Evolutionary conservation across 2,888 invertebrate genomes (phyloP), one percentile per base, ranked within the genome.

Genomic region (Apeira syringaria): DNA sequence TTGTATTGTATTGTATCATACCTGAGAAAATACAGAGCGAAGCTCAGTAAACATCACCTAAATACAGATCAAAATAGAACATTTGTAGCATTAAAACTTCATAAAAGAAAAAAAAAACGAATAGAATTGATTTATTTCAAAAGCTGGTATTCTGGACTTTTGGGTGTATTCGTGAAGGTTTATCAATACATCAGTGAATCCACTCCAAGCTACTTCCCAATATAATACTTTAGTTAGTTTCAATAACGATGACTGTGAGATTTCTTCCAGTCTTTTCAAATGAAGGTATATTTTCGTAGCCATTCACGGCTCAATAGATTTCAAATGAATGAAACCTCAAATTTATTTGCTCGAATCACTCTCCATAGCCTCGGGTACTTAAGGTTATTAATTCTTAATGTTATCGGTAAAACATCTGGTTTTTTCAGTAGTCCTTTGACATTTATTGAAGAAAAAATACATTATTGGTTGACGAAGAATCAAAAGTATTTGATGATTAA

Each of bases 401-500:
- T 65, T 64, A 66, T 58, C 57, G 56, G 50, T 50, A 50, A 56
- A 54, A 56, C 55, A 55, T 56, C 61, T 61, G 53, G 56, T 54
- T 53, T 54, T 47, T 50, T 38, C 53, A 39, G 31, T 12, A 39
- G 43, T 20, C 26, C 59, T 68, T 67, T 69, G 62, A 69, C 61
- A 56, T 68, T 55, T 55, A 64, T 3, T 59, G 50, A 50, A 44
- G 41, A 38, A 40, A 15, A 54, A 50, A 53, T 47, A 55, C 61
- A 60, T 60, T 57, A 50, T 54, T 29, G 39, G 38, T 45, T 39
- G 38, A 52, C 47, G 58, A 55, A 57, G 53, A 50, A 57, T 46
- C 48, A 53, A 47, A 58, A 66, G 65, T 74, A 68, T 68, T 64
- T 57, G 65, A 78, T 79, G 82, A 82, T 81, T 80, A 74, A 77